A percentile compares a stretch with the other conserved stretches of the same genome.
Conservation (phyloP, 37 sponge, comb jelly and placozoan species). For the Bolinopsis microptera region DNA sequence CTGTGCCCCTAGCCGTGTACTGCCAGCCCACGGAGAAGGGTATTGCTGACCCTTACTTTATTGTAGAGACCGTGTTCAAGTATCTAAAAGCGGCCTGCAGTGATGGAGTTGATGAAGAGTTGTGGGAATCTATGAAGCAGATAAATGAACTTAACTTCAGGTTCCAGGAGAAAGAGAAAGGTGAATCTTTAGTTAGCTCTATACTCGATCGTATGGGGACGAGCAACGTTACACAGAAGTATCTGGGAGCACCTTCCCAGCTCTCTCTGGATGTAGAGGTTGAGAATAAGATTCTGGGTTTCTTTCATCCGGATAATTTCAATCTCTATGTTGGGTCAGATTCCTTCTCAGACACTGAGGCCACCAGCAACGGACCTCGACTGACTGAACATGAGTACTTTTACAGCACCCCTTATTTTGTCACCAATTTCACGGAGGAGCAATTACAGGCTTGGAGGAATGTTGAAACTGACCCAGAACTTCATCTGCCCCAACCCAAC, state of each 20-base stretch:
- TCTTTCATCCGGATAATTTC: constrained; percentile 21
- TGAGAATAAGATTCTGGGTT: not conserved
- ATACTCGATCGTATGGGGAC: not conserved
- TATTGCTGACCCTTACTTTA: not conserved
- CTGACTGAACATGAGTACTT: not conserved
- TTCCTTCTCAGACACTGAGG: not conserved
- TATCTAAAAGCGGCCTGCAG: not conserved
- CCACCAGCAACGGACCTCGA: not conserved
- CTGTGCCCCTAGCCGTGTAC: not conserved
- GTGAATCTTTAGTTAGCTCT: too few relatives aligned
- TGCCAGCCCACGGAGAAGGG: constrained; percentile 15
- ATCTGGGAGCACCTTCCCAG: constrained; percentile 9
- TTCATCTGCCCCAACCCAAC: not conserved
- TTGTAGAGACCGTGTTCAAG: not conserved
- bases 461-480: not conserved
- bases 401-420: not conserved
- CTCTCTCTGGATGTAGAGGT: not conserved
- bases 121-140: not conserved
- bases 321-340: not conserved
- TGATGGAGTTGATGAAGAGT: not conserved
- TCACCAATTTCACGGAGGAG: not conserved
- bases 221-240: not conserved
- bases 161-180: not conserved
- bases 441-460: not conserved
- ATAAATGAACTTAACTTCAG: not conserved